Evolutionary conservation across 1,140 invertebrate genomes (phyloP).

Genomic region (Caenorhabditis latens): DNA sequence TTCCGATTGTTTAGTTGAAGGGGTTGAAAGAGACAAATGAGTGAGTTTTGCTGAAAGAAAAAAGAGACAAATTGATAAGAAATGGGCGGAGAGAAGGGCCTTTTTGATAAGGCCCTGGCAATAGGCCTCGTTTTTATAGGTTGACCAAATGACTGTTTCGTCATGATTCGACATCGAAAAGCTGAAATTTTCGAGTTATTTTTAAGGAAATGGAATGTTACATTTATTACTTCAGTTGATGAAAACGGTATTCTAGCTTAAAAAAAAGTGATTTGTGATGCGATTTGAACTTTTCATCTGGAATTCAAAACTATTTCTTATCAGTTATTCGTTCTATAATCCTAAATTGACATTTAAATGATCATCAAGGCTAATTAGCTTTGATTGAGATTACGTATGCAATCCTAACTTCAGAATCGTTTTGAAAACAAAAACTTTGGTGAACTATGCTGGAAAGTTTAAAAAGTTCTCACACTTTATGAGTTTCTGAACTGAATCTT

Average conservation of each 20-base stretch:
- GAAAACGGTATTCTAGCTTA: neutral
- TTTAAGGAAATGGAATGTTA: neutral
- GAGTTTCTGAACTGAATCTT: too few species aligned
- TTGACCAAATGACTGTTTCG: conserved; percentile 25
- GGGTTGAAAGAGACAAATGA: neutral
- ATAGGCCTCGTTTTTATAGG: conserved; percentile 15
- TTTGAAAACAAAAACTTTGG: too few species aligned
- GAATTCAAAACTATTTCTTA: neutral
- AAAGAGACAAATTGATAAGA: neutral
- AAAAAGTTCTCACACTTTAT: too few species aligned
- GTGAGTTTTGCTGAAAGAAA: neutral
- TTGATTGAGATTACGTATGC: too few species aligned
- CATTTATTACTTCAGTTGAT: conserved; percentile 3
- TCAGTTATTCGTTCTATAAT: neutral
- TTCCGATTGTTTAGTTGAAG: neutral
- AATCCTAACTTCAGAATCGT: too few species aligned
- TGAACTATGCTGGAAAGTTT: too few species aligned
- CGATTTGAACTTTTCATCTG: conserved; percentile 16
- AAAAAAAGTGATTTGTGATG: neutral
- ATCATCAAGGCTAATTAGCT: too few species aligned
- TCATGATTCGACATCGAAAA: conserved; percentile 19
- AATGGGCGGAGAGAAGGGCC: conserved; percentile 1
- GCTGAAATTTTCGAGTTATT: neutral
- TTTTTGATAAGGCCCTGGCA: conserved; percentile 50
- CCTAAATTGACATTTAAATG: neutral